Evolutionary conservation across 2,888 invertebrate genomes (phyloP).

Genomic region (Chloroclysta siterata): DNA sequence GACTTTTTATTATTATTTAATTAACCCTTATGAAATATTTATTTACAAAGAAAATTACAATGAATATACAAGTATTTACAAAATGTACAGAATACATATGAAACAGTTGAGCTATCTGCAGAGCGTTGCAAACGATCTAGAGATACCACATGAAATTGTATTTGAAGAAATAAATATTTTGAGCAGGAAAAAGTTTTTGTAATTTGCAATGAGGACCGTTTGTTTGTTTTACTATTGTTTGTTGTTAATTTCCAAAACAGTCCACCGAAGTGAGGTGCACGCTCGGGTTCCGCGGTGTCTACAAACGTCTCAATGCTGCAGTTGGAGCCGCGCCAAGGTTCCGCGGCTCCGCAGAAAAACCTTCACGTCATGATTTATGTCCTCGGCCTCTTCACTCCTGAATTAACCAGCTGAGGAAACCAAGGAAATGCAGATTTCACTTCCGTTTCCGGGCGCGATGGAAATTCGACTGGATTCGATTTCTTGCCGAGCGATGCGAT

Average conservation of each 20-base stretch:
- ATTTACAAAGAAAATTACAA: too few relatives aligned
- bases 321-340: conserved; percentile 29
- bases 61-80: too few relatives aligned
- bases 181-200: neutral
- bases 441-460: conserved; percentile 29
- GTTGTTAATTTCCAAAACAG: conserved; percentile 17
- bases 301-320: conserved; percentile 19
- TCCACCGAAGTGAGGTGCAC: conserved; percentile 11
- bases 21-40: too few relatives aligned
- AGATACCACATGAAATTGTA: too few relatives aligned
- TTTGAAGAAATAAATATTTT: too few relatives aligned
- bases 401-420: conserved; percentile 27
- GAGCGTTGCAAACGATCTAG: too few relatives aligned
- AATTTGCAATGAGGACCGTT: conserved; percentile 3
- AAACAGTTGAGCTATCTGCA: too few relatives aligned
- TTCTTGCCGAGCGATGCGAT: conserved; percentile 13
- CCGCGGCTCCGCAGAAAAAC: conserved; percentile 23
- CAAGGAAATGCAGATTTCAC: conserved; percentile 37
- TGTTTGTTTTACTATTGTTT: too few relatives aligned
- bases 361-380: conserved; percentile 30
- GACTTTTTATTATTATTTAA: too few relatives aligned
- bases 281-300: conserved; percentile 17
- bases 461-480: conserved; percentile 25
- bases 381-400: conserved; percentile 27
- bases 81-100: too few relatives aligned